phyloP scores from a whole-genome alignment of 2,797 vertebrate species.

The Micromesistius poutassou region DNA sequence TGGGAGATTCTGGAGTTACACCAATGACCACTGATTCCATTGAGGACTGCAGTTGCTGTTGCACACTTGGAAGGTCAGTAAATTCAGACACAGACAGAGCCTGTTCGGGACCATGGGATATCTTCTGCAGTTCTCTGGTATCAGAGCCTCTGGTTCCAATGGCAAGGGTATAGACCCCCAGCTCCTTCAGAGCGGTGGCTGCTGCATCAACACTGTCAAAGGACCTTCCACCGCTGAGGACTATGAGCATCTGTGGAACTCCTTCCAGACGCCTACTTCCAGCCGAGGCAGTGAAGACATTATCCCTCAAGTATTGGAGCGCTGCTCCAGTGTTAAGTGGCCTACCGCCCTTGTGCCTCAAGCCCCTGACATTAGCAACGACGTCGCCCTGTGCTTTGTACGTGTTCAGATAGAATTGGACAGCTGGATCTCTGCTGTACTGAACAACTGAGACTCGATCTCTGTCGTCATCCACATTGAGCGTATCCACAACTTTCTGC shows the following conservation, averaged over 20 bases:
- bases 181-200: slow-evolving; percentile 18
- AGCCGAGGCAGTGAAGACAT: slow-evolving; percentile 29
- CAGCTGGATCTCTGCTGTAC: slow-evolving; percentile 75
- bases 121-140: too few species aligned
- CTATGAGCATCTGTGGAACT: slow-evolving; percentile 75
- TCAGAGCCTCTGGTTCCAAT: too few species aligned
- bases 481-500: slow-evolving; percentile 12
- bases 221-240: slow-evolving; percentile 75
- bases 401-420: slow-evolving; percentile 77
- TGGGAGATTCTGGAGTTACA: too few species aligned
- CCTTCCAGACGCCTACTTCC: slow-evolving; percentile 74
- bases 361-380: slow-evolving; percentile 23
- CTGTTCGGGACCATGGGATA: slow-evolving; percentile 8
- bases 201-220: slow-evolving; percentile 66
- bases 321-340: slow-evolving; percentile 75
- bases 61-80: too few species aligned
- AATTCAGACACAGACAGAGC: slow-evolving; percentile 23
- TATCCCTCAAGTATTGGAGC: slow-evolving; percentile 25
- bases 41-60: too few species aligned
- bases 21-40: too few species aligned
- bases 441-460: slow-evolving; percentile 79
- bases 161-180: slow-evolving; percentile 12
- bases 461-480: slow-evolving; percentile 73
- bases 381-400: slow-evolving; percentile 67
- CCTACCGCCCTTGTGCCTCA: slow-evolving; percentile 18